Percentiles rank a stretch among this genome's conserved stretches.
Evolutionary conservation across 2,113 vertebrate species (phyloP).

Genomic region (Grammomys surdaster): DNA sequence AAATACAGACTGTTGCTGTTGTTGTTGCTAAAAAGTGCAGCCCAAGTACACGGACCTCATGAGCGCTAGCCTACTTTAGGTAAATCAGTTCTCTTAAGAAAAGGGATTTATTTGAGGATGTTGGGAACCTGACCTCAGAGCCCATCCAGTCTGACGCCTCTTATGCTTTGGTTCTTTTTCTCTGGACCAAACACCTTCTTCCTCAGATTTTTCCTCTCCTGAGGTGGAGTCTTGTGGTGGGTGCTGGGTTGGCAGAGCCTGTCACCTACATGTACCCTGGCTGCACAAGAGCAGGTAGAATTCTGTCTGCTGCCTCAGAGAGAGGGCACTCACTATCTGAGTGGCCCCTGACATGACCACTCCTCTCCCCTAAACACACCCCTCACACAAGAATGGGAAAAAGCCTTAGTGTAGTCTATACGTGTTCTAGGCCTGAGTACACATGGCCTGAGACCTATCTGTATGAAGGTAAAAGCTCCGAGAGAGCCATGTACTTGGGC

Average conservation of each 20-base stretch:
- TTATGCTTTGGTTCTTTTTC: neutral
- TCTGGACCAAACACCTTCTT: neutral
- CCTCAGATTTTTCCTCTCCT: neutral
- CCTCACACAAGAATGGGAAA: too few species aligned
- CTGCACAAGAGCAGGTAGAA: neutral
- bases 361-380: neutral
- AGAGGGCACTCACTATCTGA: neutral
- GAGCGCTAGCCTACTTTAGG: too few species aligned
- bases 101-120: neutral
- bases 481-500: neutral
- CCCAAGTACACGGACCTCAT: too few species aligned
- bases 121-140: neutral
- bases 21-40: neutral
- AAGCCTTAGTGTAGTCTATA: neutral
- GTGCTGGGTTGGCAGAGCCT: neutral
- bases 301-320: neutral
- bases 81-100: neutral
- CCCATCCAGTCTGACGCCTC: neutral
- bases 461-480: neutral
- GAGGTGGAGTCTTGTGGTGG: neutral
- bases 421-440: neutral
- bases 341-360: neutral
- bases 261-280: rapidly evolving
- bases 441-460: neutral
- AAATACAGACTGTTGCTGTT: neutral